Base-by-base conservation (phyloP, 1,140 invertebrate genomes). In the Odontomachus brunneus region DNA sequence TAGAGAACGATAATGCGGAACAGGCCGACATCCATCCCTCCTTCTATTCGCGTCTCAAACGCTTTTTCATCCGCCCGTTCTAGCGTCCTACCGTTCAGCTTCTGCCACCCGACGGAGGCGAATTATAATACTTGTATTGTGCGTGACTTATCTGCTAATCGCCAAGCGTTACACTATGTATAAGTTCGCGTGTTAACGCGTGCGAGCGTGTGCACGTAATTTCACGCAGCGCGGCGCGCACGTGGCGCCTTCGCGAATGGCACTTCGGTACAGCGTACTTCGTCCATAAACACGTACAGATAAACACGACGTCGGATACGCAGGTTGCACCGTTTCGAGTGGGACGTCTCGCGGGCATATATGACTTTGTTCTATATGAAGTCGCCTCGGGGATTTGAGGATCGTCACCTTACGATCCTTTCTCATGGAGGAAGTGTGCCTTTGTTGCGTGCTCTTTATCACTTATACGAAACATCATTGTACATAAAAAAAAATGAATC, bases 181-280 rank as follows among this genome's bases (percentile, higher is more conserved):
- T 62, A 87, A 22, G 38, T 67, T 19, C n/a, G 44, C 66, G 73
- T 44, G 24, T 74, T 48, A 80, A 19, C 38, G 74, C 63, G 73
- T 81, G 53, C 83, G 49, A 81, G 24, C 62, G 63, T 38, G 33
- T 60, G 48, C 53, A 62, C 38, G 44, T 63, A 17, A 48, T 57
- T 80, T 19, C 4, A 62, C 15, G 24, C 51, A 55, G 14, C 60
- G 44, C 55, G 55, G 33, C 44, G 76, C 38, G 14, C 53, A 53
- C 53, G 24, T 63, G 63, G 22, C 78, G 63, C 38, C 26, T 83
- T 87, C 29, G 84, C 33, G 53, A 88, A 91, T 90, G 89, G 87
- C 89, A 92, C 90, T 91, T 91, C 89, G 89, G 88, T 90, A 89
- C 89, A 57, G 38, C 63, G 26, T 22, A 62, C 33, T 44, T 44